A percentile compares a stretch with the other conserved stretches of the same genome.
Conservation (phyloP, 2,797 vertebrate species). For the Luscinia megarhynchos region DNA sequence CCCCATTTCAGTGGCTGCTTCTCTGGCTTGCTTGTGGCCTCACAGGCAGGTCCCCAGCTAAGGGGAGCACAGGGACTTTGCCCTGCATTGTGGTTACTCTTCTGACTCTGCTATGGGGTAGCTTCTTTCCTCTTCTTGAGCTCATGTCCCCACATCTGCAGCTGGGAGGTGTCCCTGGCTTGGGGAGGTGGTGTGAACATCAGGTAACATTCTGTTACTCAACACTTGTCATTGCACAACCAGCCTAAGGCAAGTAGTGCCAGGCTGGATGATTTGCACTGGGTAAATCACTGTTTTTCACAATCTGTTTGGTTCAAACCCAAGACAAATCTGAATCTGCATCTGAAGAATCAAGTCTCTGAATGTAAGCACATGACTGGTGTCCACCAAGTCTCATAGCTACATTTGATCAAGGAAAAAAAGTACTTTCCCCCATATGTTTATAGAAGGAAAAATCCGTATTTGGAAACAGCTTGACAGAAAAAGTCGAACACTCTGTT, state of each 20-base stretch:
- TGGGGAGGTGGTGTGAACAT: neutral
- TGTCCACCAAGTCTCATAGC: neutral
- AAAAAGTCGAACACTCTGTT: neutral
- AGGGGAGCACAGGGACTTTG: neutral
- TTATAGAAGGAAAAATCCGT: neutral
- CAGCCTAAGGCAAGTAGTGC: neutral
- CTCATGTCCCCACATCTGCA: neutral
- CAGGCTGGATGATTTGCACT: neutral
- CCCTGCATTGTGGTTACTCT: neutral
- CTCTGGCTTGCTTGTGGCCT: rapidly evolving
- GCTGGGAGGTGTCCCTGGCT: neutral
- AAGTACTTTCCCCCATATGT: neutral
- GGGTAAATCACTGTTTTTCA: neutral
- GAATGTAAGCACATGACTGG: neutral
- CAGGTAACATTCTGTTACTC: neutral
- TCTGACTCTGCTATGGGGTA: neutral
- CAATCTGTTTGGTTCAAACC: neutral
- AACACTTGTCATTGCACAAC: neutral
- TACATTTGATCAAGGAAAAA: neutral
- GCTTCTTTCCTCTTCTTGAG: neutral
- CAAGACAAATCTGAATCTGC: neutral
- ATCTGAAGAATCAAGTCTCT: neutral
- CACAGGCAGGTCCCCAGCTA: rapidly evolving
- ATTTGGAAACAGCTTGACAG: neutral
- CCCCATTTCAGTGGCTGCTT: neutral